Percentiles rank a stretch among this genome's conserved stretches.
Evolutionary conservation across 2,797 vertebrate species (phyloP).

Genomic region (Enteromius mattozi): DNA sequence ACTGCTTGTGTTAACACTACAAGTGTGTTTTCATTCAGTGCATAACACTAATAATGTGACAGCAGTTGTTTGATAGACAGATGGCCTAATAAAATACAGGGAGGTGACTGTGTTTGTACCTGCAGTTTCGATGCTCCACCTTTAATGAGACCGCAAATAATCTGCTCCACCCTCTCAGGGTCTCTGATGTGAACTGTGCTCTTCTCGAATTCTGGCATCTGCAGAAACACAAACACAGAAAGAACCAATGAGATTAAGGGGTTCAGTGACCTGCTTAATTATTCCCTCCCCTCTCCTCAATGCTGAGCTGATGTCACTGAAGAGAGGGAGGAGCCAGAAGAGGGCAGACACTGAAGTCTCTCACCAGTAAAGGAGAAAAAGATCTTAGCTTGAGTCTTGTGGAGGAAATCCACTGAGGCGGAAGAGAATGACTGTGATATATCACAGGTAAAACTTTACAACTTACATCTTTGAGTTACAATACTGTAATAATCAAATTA

Average conservation of each 20-base stretch:
- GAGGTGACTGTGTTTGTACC: slow-evolving; percentile 71
- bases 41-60: background rate
- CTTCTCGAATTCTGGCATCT: slow-evolving; percentile 99
- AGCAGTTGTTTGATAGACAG: background rate
- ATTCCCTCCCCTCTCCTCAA: background rate
- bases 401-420: background rate
- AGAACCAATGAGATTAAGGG: background rate
- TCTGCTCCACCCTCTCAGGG: slow-evolving; percentile 92
- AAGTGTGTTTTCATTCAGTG: background rate
- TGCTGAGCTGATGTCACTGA: background rate
- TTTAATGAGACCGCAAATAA: slow-evolving; percentile 95
- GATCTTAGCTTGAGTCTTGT: background rate
- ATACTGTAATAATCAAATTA: background rate
- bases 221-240: slow-evolving; percentile 38
- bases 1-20: background rate
- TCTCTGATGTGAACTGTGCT: slow-evolving; percentile 93
- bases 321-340: background rate
- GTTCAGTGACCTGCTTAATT: background rate
- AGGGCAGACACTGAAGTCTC: background rate
- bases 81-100: background rate
- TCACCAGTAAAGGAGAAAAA: background rate
- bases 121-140: slow-evolving; percentile 95
- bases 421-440: background rate
- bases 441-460: slow-evolving; percentile 12
- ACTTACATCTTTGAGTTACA: background rate